Evolutionary conservation across 2,113 vertebrate genomes (phyloP).

Genomic region (Bothrops jararaca): DNA sequence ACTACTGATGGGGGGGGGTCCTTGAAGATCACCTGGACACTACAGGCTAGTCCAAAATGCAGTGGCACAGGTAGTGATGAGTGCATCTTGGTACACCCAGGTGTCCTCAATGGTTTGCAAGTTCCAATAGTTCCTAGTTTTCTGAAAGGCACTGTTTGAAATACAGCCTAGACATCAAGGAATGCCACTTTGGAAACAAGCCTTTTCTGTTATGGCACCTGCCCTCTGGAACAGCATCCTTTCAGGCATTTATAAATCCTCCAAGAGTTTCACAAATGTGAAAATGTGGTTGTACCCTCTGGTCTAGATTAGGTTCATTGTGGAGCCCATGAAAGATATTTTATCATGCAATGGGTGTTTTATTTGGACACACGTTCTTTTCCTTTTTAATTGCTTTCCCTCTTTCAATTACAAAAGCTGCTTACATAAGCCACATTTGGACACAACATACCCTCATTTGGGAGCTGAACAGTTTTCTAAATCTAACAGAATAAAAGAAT

Average conservation of each 20-base stretch:
- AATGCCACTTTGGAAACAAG: neutral
- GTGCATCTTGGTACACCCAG: neutral
- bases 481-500: neutral
- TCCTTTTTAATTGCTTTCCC: neutral
- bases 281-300: neutral
- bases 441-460: neutral
- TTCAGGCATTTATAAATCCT: neutral
- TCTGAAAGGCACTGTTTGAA: neutral
- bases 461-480: neutral
- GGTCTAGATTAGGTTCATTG: neutral
- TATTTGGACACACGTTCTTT: neutral
- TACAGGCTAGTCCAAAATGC: neutral
- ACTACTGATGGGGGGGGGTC: neutral
- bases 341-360: neutral
- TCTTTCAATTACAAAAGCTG: neutral
- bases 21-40: neutral
- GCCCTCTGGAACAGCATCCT: neutral
- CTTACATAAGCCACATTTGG: neutral
- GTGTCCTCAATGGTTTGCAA: neutral
- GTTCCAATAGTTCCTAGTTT: neutral
- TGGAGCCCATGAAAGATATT: neutral
- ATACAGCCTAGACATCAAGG: neutral
- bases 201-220: neutral
- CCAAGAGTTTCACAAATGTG: neutral
- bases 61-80: neutral